Conservation (phyloP, 2,888 invertebrate species). For the Trissonchulus sp. region DNA sequence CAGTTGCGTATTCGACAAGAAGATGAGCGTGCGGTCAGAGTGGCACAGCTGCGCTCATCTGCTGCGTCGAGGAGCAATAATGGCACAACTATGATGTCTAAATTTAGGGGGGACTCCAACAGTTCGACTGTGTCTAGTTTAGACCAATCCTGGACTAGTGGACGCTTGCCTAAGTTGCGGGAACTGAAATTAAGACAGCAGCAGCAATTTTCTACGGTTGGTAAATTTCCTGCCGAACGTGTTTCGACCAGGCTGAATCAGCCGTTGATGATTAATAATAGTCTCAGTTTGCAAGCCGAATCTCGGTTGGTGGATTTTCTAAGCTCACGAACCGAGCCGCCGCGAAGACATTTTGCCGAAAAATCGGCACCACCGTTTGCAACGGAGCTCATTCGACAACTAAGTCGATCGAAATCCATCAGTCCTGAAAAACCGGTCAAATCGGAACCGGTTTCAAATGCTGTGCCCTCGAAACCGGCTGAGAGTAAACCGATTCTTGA, state of each 20-base stretch:
- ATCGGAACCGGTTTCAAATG: no score
- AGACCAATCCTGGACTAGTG: neutral
- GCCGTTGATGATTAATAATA: neutral
- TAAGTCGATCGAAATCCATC: no score
- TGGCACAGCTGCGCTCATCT: neutral
- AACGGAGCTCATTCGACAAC: no score
- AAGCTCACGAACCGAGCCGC: neutral
- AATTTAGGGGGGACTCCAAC: no score
- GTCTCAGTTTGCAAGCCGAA: neutral
- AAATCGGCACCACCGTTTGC: no score
- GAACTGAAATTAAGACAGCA: no score
- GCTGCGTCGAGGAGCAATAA: neutral
- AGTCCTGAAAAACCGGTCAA: no score
- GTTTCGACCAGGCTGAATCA: neutral
- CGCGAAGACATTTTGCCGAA: no score
- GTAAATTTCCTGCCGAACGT: neutral
- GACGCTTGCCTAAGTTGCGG: neutral
- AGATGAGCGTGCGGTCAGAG: neutral
- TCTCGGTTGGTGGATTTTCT: neutral
- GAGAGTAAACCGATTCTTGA: no score
- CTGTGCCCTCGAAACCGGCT: no score
- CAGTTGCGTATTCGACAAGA: neutral
- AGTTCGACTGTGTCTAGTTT: no score
- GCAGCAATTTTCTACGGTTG: neutral
- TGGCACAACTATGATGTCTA: neutral